Base-by-base conservation (phyloP, 2,797 vertebrate species). In the Pseudotriccus pelzelni region DNA sequence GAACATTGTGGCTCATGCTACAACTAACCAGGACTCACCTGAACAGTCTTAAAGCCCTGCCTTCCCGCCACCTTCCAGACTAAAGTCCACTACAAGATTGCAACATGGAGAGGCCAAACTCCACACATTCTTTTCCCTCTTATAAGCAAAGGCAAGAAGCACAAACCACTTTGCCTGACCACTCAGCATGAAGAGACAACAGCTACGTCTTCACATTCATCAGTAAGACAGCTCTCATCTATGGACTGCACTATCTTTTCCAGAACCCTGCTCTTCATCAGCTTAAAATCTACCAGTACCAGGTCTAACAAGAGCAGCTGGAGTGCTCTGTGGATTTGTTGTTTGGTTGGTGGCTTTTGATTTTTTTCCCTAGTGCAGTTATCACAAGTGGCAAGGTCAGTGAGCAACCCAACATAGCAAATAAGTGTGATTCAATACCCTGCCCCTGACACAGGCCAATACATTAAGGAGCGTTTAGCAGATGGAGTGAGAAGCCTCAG, bases 61-160 rank as follows among this genome's bases (percentile, higher is more conserved):
- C 72, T 67, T 76, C 58, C 87, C 81, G 63, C 15, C 8, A 13
- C 56, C 87, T 90, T 43, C 55, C 0, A 4, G 93, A 87, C 76
- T 95, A 95, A 98, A 98, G 97, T 98, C 94, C 97, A 93, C 77
- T 34, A 59, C 43, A 87, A 86, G 44, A 70, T 80, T 88, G 62
- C 77, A 87, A 89, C 1, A 22, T 95, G 89, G 91, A 97, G 16
- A 58, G 44, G 67, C 46, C 96, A 96, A 97, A 97, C 92, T 97
- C 96, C 96, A 90, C 78, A 53, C 18, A 27, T 68, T 86, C 37
- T n/a, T 92, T 72, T 53, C 74, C 83, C 36, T 91, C 55, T 79
- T 18, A 69, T 34, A 78, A 92, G 87, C 52, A 87, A 80, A 12
- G n/a, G n/a, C 25, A 82, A 90, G 64, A 78, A 91, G 41, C 69